Evolutionary conservation across 92 coral and sea anemone species (phyloP).

Genomic region (Palythoa grandis): DNA sequence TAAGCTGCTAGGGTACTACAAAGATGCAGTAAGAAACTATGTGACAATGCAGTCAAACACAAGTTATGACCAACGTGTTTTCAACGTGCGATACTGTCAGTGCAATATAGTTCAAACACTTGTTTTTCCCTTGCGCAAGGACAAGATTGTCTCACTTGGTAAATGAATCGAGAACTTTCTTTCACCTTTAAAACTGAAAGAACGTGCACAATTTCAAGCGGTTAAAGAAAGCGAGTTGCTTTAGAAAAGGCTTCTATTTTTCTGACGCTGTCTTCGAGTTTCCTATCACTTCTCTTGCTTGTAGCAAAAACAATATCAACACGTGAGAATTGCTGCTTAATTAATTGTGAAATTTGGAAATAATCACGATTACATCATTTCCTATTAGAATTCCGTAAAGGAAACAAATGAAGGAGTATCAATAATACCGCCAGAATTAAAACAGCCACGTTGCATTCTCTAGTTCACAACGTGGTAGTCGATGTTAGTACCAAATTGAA

Average conservation of each 20-base stretch:
- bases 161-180: too few species aligned
- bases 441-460: constrained; percentile 31
- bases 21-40: neutral
- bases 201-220: too few species aligned
- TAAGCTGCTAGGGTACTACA: too few species aligned
- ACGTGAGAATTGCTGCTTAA: constrained; percentile 19
- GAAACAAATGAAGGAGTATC: neutral
- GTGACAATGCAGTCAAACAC: neutral
- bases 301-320: constrained; percentile 1
- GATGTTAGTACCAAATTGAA: neutral
- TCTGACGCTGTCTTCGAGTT: neutral
- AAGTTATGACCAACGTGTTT: neutral
- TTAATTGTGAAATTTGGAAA: constrained; percentile 8
- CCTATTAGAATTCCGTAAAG: neutral
- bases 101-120: neutral
- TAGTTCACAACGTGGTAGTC: constrained; percentile 8
- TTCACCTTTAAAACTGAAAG: neutral
- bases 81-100: neutral
- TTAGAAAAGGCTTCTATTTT: neutral
- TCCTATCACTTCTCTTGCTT: neutral
- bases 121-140: neutral
- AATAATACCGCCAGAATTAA: neutral
- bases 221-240: too few species aligned
- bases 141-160: neutral
- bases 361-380: neutral